phyloP scores from a whole-genome alignment of 1,140 invertebrate genomes.

The Ostrea edulis region DNA sequence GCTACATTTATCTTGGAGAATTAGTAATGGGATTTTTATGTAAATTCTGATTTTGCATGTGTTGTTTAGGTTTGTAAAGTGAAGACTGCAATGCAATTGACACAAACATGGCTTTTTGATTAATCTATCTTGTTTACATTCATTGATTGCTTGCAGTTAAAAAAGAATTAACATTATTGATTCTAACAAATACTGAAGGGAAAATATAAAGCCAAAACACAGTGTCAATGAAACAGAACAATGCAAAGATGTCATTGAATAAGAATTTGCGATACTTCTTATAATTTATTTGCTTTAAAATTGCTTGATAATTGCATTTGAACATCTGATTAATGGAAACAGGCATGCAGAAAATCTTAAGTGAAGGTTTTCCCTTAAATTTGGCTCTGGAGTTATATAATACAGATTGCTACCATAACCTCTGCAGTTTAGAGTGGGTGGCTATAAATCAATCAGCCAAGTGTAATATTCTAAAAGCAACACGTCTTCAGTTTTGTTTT shows the following conservation, averaged over 20 bases:
- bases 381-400: not conserved
- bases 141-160: not conserved
- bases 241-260: not conserved
- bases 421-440: not conserved
- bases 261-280: not conserved
- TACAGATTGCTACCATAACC: not conserved
- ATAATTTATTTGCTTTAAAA: not conserved
- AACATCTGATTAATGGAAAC: not conserved
- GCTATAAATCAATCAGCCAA: not conserved
- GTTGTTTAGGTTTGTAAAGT: no score
- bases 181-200: not conserved
- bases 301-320: not conserved
- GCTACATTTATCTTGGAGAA: no score
- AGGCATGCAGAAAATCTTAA: not conserved
- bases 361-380: not conserved
- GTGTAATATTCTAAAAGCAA: not conserved
- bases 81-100: no score
- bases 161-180: constrained; percentile 1
- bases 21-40: no score
- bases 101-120: not conserved
- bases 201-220: not conserved
- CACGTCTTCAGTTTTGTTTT: no score
- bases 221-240: not conserved
- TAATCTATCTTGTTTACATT: no score
- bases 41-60: no score